phyloP scores from a whole-genome alignment of 2,888 invertebrate genomes.

The Pandemis cinnamomeana region DNA sequence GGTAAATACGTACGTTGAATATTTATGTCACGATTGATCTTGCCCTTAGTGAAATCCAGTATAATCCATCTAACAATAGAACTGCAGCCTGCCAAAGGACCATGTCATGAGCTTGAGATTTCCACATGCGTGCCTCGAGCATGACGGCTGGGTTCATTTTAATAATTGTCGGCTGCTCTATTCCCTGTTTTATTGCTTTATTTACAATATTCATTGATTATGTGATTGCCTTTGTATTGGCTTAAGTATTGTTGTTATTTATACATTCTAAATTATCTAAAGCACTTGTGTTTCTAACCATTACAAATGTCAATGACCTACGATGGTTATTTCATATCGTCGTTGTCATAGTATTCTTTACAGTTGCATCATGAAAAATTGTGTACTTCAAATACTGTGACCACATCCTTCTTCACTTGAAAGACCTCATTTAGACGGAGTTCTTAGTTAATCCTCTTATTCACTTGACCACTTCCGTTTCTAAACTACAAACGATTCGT shows the following conservation, averaged over 20 bases:
- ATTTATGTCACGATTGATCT: slow-evolving; percentile 56
- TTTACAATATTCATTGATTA: not conserved
- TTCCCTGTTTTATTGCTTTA: not conserved
- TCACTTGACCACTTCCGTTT: slow-evolving; percentile 40
- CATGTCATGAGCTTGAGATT: slow-evolving; percentile 6
- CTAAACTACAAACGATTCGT: slow-evolving; percentile 32
- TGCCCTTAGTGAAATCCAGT: slow-evolving; percentile 50
- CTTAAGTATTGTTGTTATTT: not conserved
- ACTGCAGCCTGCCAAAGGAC: slow-evolving; percentile 36
- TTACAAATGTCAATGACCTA: not conserved
- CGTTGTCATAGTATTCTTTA: not conserved
- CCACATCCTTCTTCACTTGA: slow-evolving; percentile 29
- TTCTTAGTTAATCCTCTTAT: slow-evolving; percentile 24
- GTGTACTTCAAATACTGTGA: not conserved
- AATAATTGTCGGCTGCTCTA: not conserved
- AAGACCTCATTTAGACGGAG: slow-evolving; percentile 15
- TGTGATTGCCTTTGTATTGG: too few relatives aligned
- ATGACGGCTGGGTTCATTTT: not conserved
- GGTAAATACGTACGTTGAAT: slow-evolving; percentile 55
- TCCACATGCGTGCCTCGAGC: slow-evolving; percentile 15
- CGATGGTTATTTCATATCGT: not conserved
- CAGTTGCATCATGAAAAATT: not conserved
- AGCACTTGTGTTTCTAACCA: not conserved
- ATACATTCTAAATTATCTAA: not conserved
- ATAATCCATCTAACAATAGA: slow-evolving; percentile 41